These are phyloP conservation scores for Cactoblastis cactorum DNA, from an alignment of 2,888 invertebrate genomes.

Conservation along the genomic window DNA sequence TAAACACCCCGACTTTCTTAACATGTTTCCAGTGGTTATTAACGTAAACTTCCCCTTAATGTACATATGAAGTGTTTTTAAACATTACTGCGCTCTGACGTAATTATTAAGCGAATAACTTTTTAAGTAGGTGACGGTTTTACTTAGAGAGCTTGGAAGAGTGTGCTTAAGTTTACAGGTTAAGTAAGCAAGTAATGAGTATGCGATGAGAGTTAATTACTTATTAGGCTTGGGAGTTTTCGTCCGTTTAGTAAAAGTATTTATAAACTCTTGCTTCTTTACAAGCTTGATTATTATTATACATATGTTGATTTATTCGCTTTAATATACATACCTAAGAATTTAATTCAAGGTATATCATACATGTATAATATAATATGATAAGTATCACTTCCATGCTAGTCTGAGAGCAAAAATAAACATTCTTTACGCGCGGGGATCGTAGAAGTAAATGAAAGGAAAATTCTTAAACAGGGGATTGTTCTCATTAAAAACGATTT, in stretches of 20 bases:
- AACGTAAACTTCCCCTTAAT: conserved; percentile 49
- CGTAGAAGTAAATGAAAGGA: too few relatives aligned
- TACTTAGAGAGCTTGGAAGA: conserved; percentile 33
- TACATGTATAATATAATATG: too few relatives aligned
- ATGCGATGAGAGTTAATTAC: conserved; percentile 19
- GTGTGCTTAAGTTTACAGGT: conserved; percentile 27
- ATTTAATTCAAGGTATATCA: too few relatives aligned
- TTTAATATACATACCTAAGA: too few relatives aligned
- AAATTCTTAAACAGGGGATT: too few relatives aligned
- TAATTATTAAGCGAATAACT: conserved; percentile 50
- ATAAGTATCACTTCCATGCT: too few relatives aligned
- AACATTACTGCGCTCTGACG: conserved; percentile 56
- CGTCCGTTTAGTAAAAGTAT: neutral
- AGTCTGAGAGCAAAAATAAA: too few relatives aligned
- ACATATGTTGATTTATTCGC: too few relatives aligned
- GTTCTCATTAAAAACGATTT: too few relatives aligned
- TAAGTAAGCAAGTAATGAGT: conserved; percentile 21
- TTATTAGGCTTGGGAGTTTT: conserved; percentile 16
- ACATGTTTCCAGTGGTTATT: conserved; percentile 24
- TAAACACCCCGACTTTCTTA: conserved; percentile 41
- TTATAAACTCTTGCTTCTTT: neutral
- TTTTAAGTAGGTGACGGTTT: conserved; percentile 47
- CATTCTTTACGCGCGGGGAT: too few relatives aligned
- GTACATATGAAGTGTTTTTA: conserved; percentile 63
- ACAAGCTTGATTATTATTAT: too few relatives aligned